These are phyloP conservation scores for Nephila pilipes DNA, from an alignment of 1,140 invertebrate species.

Conservation along the genomic window DNA sequence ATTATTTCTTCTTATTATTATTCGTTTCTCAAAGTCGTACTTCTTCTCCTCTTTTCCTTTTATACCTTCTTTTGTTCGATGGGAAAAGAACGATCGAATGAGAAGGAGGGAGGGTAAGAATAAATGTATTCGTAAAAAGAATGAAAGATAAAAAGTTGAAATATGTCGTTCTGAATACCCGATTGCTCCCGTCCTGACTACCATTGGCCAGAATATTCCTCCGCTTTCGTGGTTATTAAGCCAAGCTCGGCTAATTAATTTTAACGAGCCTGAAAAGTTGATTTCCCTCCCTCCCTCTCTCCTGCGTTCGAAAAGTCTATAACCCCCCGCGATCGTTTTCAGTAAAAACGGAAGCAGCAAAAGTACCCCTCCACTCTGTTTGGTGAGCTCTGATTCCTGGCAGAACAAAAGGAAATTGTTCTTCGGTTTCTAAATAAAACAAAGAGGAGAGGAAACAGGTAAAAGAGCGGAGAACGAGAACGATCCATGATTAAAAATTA, in stretches of 20 bases:
- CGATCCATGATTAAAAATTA: conserved; percentile 56
- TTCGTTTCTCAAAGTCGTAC: conserved; percentile 27
- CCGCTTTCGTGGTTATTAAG: conserved; percentile 62
- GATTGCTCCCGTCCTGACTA: not conserved
- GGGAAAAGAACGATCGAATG: conserved; percentile 8
- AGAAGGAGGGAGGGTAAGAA: not conserved
- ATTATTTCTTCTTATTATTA: conserved; percentile 44
- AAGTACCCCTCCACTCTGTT: conserved; percentile 42
- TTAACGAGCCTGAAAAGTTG: conserved; percentile 66
- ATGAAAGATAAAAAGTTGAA: conserved; percentile 19
- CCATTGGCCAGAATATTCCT: conserved; percentile 58
- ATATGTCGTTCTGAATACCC: conserved; percentile 15
- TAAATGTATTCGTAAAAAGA: conserved; percentile 35
- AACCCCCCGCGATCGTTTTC: not conserved
- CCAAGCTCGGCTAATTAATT: conserved; percentile 71
- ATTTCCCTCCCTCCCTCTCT: conserved; percentile 19
- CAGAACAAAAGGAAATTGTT: conserved; percentile 76
- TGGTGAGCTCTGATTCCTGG: conserved; percentile 48
- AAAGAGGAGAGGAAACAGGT: conserved; percentile 56
- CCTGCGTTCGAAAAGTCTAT: not conserved
- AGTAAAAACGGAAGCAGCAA: conserved; percentile 61
- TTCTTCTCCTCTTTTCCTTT: conserved; percentile 17
- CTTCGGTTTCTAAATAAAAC: conserved; percentile 76
- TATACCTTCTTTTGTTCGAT: not conserved
- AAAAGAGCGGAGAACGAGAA: conserved; percentile 14